phyloP scores from a whole-genome alignment of 2,113 vertebrate genomes.

The Cercocebus atys region DNA sequence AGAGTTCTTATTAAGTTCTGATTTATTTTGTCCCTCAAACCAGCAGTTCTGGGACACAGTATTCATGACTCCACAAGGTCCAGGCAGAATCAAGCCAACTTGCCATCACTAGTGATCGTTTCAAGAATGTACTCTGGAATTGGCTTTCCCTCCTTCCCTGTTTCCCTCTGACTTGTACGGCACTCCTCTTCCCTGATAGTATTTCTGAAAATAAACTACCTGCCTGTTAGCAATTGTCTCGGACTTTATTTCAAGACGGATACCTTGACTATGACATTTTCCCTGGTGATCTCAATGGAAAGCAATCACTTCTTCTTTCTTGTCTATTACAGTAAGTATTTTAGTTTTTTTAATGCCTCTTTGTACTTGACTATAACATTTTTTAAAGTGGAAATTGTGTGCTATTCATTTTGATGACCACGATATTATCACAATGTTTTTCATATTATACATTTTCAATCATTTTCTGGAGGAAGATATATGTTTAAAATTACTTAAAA shows the following conservation, averaged over 20 bases:
- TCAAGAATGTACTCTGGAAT: not conserved
- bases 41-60: not conserved
- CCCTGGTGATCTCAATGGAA: not conserved
- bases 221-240: not conserved
- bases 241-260: not conserved
- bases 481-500: constrained; percentile 28
- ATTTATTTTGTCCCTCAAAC: not conserved
- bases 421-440: not conserved
- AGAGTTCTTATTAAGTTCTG: not conserved
- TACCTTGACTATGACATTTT: not conserved
- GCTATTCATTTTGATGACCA: not conserved
- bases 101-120: not conserved
- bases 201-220: not conserved
- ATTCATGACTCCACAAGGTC: not conserved
- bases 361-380: not conserved
- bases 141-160: not conserved
- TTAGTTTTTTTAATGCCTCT: not conserved
- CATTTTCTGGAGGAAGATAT: not conserved
- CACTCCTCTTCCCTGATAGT: not conserved
- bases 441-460: not conserved
- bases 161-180: not conserved
- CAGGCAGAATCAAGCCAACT: not conserved
- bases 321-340: not conserved
- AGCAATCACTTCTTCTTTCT: not conserved
- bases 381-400: constrained; percentile 1